Base-by-base conservation (phyloP, 2,888 invertebrate genomes). In the Hetaerina titia region DNA sequence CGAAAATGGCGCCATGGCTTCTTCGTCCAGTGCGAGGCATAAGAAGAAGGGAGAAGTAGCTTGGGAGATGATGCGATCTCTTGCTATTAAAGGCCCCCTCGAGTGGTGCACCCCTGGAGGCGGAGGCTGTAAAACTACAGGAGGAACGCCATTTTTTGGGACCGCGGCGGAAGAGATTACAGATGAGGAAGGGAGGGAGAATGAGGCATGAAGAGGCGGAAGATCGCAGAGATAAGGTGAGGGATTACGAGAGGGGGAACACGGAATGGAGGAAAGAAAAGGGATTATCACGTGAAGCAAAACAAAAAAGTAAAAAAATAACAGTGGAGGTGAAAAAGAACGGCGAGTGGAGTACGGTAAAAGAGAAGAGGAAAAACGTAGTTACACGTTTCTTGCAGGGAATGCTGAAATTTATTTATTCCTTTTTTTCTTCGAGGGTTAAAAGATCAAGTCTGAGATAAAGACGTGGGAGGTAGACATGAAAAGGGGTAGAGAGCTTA, bases 41-140 rank as follows among this genome's bases (percentile, higher is more conserved):
- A 7, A 81, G n/a, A 81, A n/a, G 31, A 31, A 81, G 81, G 13
- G 81, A 81, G 81, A 81, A n/a, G 25, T n/a, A 7, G 31, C 13
- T 11, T 81, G 11, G 69, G 69, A 69, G 69, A n/a, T 1, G 69
- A 92, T 92, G 92, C 45, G 69, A 92, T 92, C 92, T 92, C 56
- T 45, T 6, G 92, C 69, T 69, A 92, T 92, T 92, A 92, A 92
- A 92, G 69, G 22, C 60, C 63, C 60, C 31, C 60, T 69, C 45
- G 56, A 31, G 31, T 45, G 92, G 56, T 11, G 56, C 92, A 69
- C 92, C 92, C 69, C 45, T 92, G 64, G 69, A 45, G 92, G 74
- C 56, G 17, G 74, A 69, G 92, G 92, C 57, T 92, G 69, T 92
- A 92, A 92, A 69, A 92, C 92, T 69, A 57, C 69, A 64, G 22